Evolutionary conservation across 2,797 vertebrate species (phyloP).

Genomic region (Sylvilagus floridanus): DNA sequence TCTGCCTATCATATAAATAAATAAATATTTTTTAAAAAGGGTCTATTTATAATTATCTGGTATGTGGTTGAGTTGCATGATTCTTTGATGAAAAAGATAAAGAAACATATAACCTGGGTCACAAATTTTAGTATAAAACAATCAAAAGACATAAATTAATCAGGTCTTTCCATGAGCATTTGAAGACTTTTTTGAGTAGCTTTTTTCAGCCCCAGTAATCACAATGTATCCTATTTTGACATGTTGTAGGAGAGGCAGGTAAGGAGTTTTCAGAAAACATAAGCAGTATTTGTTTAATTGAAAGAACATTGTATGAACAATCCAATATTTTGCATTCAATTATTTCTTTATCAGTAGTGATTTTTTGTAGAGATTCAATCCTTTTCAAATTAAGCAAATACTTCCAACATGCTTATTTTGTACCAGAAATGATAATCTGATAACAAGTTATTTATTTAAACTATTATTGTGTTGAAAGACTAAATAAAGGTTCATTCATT

Average conservation of each 20-base stretch:
- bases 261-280: background rate
- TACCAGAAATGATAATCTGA: background rate
- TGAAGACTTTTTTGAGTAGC: background rate
- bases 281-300: background rate
- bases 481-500: background rate
- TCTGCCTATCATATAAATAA: too few species aligned
- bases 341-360: background rate
- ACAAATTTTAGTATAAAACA: slow-evolving; percentile 29
- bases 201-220: background rate
- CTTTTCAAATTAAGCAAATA: background rate
- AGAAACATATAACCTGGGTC: background rate
- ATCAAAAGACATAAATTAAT: background rate
- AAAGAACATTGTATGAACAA: background rate
- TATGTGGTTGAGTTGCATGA: background rate
- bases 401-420: background rate
- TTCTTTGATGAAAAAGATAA: background rate
- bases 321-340: slow-evolving; percentile 3
- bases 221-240: background rate
- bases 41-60: background rate
- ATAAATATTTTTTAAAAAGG: background rate
- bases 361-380: slow-evolving; percentile 28
- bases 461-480: background rate
- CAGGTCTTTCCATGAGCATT: background rate
- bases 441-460: background rate
- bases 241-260: background rate